phyloP scores from a whole-genome alignment of 2,113 vertebrate species.

The Myiagra hebetior region DNA sequence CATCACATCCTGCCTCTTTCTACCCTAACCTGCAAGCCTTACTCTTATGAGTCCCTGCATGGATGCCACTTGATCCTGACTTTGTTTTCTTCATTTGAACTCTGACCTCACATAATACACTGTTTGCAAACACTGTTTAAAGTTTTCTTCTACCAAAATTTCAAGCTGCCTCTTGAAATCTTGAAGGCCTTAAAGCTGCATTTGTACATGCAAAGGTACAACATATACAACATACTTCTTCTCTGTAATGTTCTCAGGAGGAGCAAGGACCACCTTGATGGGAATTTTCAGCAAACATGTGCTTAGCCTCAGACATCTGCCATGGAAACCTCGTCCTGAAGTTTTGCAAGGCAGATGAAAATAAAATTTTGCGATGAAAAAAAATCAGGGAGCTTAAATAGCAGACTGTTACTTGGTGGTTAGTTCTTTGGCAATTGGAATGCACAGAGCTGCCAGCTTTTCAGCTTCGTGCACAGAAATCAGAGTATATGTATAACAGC shows the following conservation, averaged over 20 bases:
- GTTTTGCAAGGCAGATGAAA: slow-evolving; percentile 14
- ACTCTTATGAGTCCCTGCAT: neutral
- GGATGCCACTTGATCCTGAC: neutral
- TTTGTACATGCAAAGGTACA: neutral
- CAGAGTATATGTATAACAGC: neutral
- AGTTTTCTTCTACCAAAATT: neutral
- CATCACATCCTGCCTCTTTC: neutral
- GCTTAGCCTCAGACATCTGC: neutral
- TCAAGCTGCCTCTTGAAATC: neutral
- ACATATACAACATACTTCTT: neutral
- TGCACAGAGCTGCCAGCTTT: neutral
- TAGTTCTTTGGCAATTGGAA: neutral
- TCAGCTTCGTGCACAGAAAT: neutral
- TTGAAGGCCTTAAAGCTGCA: neutral
- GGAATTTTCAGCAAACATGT: neutral
- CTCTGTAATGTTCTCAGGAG: neutral
- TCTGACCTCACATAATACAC: neutral
- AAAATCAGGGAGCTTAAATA: neutral
- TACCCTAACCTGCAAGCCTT: neutral
- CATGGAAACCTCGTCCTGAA: neutral
- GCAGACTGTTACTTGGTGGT: neutral
- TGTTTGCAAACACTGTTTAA: neutral
- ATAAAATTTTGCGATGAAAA: neutral
- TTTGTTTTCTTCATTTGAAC: neutral
- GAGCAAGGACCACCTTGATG: neutral